A percentile compares a stretch with the other conserved stretches of the same genome.
phyloP scores from a whole-genome alignment of 2,888 invertebrate species.

The Tenthredo distinguenda region DNA sequence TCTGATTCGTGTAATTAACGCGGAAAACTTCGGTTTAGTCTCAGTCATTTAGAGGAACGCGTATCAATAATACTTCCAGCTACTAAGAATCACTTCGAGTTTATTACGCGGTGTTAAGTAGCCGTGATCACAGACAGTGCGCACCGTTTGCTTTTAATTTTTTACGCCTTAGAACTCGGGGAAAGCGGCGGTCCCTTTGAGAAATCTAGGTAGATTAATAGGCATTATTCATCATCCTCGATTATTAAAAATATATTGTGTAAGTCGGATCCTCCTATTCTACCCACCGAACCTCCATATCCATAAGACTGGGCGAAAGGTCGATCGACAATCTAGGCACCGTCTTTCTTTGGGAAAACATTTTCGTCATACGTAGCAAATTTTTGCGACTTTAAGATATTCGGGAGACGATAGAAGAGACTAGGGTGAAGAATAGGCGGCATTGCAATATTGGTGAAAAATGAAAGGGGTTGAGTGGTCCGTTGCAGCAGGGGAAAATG shows the following conservation, averaged over 20 bases:
- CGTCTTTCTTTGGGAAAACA: neutral
- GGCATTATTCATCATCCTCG: slow-evolving; percentile 65
- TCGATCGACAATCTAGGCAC: slow-evolving; percentile 4
- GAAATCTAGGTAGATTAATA: slow-evolving; percentile 63
- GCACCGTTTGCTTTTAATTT: slow-evolving; percentile 49
- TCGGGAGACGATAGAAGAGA: neutral
- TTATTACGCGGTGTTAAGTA: slow-evolving; percentile 47
- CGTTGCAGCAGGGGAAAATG: slow-evolving; percentile 54
- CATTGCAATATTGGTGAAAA: neutral
- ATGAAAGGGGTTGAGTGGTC: slow-evolving; percentile 37
- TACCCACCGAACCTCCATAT: neutral
- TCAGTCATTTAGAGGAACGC: slow-evolving; percentile 18
- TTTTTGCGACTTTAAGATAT: neutral
- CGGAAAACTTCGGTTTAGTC: slow-evolving; percentile 30
- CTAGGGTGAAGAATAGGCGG: neutral
- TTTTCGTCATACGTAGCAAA: neutral
- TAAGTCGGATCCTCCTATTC: slow-evolving; percentile 51
- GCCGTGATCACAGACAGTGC: slow-evolving; percentile 32
- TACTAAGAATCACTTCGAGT: slow-evolving; percentile 29
- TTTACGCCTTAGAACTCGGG: slow-evolving; percentile 40
- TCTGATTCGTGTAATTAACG: slow-evolving; percentile 36
- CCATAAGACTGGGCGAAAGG: neutral
- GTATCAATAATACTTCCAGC: slow-evolving; percentile 11
- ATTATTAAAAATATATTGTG: slow-evolving; percentile 66
- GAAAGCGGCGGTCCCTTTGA: slow-evolving; percentile 62